Conservation (phyloP, 2,888 invertebrate species). For the Cerceris ruficornis region DNA sequence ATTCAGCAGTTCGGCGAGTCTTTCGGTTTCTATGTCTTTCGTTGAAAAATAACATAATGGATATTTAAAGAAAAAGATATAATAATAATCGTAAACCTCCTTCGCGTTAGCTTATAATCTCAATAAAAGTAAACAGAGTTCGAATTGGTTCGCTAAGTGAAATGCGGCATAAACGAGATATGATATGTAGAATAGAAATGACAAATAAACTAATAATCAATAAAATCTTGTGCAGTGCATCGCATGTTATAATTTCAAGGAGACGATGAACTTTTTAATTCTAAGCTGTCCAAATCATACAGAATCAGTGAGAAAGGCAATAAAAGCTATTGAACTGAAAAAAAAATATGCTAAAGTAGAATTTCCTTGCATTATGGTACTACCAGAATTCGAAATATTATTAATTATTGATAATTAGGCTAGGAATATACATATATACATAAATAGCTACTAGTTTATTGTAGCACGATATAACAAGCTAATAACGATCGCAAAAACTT, state of each 20-base stretch:
- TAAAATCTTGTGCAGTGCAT: conserved; percentile 39
- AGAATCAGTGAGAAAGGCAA: conserved; percentile 76
- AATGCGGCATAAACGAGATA: conserved; percentile 53
- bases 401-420: conserved; percentile 70
- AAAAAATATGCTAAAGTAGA: conserved; percentile 71
- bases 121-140: conserved; percentile 30
- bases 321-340: conserved; percentile 71
- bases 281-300: conserved; percentile 73
- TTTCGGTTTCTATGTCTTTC: neutral
- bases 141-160: conserved; percentile 44
- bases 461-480: conserved; percentile 61
- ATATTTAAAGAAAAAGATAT: neutral
- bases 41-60: conserved; percentile 1
- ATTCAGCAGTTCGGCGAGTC: neutral
- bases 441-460: conserved; percentile 67
- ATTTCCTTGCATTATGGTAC: conserved; percentile 73
- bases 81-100: conserved; percentile 8
- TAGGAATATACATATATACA: conserved; percentile 63
- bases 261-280: conserved; percentile 54
- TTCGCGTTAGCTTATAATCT: conserved; percentile 30
- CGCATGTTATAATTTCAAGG: conserved; percentile 46
- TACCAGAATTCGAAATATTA: conserved; percentile 69
- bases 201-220: conserved; percentile 42
- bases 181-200: conserved; percentile 64
- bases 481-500: conserved; percentile 58